phyloP scores from a whole-genome alignment of 2,888 invertebrate genomes.

The Cheilosia pagana region DNA sequence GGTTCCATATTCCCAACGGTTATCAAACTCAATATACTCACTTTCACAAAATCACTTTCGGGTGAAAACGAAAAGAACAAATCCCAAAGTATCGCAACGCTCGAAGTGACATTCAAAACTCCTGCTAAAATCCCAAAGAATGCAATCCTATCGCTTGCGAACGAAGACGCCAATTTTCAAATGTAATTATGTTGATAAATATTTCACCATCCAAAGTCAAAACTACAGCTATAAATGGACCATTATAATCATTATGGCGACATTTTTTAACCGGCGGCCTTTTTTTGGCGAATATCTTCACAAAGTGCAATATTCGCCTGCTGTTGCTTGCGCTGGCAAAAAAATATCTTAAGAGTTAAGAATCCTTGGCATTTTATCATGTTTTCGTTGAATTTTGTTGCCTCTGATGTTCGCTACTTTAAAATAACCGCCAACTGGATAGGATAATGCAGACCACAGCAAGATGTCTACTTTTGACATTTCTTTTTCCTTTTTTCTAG shows the following conservation, averaged over 20 bases:
- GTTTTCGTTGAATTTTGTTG: conserved; percentile 15
- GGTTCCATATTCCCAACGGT: too few relatives aligned
- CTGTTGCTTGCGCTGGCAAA: conserved; percentile 50
- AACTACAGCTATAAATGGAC: conserved; percentile 3
- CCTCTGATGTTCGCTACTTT: conserved; percentile 45
- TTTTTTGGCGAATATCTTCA: conserved; percentile 31
- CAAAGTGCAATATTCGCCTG: conserved; percentile 51
- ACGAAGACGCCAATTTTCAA: conserved; percentile 48
- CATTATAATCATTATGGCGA: conserved; percentile 18
- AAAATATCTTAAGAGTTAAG: conserved; percentile 55
- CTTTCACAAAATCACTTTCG: too few relatives aligned
- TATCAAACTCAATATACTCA: too few relatives aligned
- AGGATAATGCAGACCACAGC: conserved; percentile 65
- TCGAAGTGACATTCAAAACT: too few relatives aligned
- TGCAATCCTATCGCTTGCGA: conserved; percentile 4
- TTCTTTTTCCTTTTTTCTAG: conserved; percentile 7
- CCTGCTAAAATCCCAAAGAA: too few relatives aligned
- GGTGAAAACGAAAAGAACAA: too few relatives aligned
- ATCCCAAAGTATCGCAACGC: too few relatives aligned
- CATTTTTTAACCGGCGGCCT: conserved; percentile 21
- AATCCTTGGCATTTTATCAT: conserved; percentile 36
- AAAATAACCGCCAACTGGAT: conserved; percentile 56
- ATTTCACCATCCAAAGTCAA: conserved; percentile 24
- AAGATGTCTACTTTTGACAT: conserved; percentile 64
- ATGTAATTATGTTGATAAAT: conserved; percentile 63